These are phyloP conservation scores for Cheilosia urbana DNA, from an alignment of 2,888 invertebrate species.

Conservation along the genomic window DNA sequence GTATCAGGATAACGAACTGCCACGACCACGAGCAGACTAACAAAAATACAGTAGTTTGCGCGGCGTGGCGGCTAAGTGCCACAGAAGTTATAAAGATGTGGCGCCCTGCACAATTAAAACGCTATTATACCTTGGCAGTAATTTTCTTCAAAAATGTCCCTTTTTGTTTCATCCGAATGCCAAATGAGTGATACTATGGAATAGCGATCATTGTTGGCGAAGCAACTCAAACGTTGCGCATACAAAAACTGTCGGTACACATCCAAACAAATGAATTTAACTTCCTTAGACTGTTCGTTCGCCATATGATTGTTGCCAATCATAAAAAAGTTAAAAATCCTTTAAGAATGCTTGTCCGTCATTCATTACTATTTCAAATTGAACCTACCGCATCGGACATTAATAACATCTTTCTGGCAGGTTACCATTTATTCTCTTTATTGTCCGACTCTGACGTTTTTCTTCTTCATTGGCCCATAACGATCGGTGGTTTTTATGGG, in stretches of 20 bases:
- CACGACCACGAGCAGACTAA: neutral
- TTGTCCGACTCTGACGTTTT: constrained; percentile 49
- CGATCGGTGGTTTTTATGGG: constrained; percentile 38
- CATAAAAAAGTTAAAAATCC: constrained; percentile 54
- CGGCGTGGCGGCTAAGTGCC: neutral
- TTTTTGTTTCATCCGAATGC: constrained; percentile 26
- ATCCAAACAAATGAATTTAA: constrained; percentile 55
- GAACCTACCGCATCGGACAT: constrained; percentile 77
- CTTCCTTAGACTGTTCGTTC: constrained; percentile 39
- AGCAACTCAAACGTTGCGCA: neutral
- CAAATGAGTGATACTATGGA: constrained; percentile 29
- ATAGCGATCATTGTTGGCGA: constrained; percentile 14
- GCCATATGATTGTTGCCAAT: constrained; percentile 55
- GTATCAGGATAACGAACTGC: neutral
- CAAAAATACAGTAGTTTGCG: neutral
- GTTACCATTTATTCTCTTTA: constrained; percentile 63
- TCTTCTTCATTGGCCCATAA: constrained; percentile 58
- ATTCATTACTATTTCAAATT: constrained; percentile 76
- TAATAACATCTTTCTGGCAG: constrained; percentile 72
- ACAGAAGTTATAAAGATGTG: constrained; percentile 25
- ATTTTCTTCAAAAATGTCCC: constrained; percentile 17
- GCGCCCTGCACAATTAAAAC: constrained; percentile 32
- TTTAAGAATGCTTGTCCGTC: constrained; percentile 61
- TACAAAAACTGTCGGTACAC: constrained; percentile 49
- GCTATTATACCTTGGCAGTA: constrained; percentile 12